Conservation (phyloP, 1,140 invertebrate species). For the Dendrolimus kikuchii region DNA sequence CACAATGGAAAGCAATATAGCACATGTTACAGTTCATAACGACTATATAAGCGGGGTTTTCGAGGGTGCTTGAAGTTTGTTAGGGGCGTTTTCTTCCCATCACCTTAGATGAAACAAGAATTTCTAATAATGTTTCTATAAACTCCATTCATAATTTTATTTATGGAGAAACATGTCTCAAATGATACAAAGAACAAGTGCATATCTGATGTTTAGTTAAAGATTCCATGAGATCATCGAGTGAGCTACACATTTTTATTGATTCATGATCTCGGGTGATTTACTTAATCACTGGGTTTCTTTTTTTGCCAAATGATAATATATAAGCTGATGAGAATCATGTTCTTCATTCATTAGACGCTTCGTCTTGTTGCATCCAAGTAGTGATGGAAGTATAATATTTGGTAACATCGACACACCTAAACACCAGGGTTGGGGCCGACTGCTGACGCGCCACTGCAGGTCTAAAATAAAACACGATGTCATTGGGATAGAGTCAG, state of each 20-base stretch:
- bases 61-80: slow-evolving; percentile 28
- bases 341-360: background rate
- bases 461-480: slow-evolving; percentile 71
- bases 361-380: slow-evolving; percentile 31
- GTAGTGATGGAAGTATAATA: slow-evolving; percentile 43
- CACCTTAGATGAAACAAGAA: slow-evolving; percentile 40
- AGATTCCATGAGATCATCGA: too few relatives aligned
- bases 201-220: too few relatives aligned
- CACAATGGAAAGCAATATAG: slow-evolving; percentile 48
- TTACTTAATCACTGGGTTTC: too few relatives aligned
- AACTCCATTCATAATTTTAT: background rate
- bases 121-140: slow-evolving; percentile 1
- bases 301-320: too few relatives aligned
- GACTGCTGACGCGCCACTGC: slow-evolving; percentile 72
- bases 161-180: too few relatives aligned
- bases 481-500: slow-evolving; percentile 37
- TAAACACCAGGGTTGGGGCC: slow-evolving; percentile 71
- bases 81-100: slow-evolving; percentile 32
- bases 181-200: too few relatives aligned
- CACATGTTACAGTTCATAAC: slow-evolving; percentile 25
- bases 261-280: too few relatives aligned
- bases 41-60: slow-evolving; percentile 41
- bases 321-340: background rate
- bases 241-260: too few relatives aligned
- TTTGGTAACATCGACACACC: slow-evolving; percentile 71